Evolutionary conservation across 1,140 invertebrate species (phyloP), one percentile per base, ranked within the genome.

Genomic region (Drosophila parvula): DNA sequence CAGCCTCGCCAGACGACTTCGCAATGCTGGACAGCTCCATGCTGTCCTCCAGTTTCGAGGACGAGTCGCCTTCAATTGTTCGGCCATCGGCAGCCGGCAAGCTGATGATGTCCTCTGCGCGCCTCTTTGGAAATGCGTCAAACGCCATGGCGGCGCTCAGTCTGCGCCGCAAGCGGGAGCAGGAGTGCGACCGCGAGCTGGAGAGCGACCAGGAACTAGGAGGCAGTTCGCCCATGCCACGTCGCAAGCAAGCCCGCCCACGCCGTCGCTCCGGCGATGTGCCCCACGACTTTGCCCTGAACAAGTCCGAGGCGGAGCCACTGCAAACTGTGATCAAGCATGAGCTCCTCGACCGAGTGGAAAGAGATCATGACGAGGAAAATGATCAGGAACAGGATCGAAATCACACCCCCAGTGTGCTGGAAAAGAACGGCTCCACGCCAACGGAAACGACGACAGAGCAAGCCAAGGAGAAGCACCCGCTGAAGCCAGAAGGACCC

Each of bases 191-290:
- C 22, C 78, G 76, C 5, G 86, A 90, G 30, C 62, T 22, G 40
- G 82, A 80, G 48, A 90, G 89, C 44, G 91, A 91, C 51, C 90
- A 90, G 43, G 86, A 91, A 51, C 28, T 89, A 32, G 78, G 78
- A 0, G 77, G 95, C 58, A 94, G 94, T 43, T 96, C 96, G 22
- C 96, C 96, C 0, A 93, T 96, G 80, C 96, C 96, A 1, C 92
- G 96, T 32, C 93, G 96, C 38, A 97, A 97, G 81, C 95, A 97
- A 92, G 96, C 96, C 2, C 92, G 96, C 12, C 97, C 97, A 3
- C 91, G 96, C 22, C 93, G 97, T 74, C 94, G 96, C 77, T 97
- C 96, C 0, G 96, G 96, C 1, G 97, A 97, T 77, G 91, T 94
- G 71, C 93, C 94, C 3, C 94, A 95, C 5, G 95, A 89, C 70